Evolutionary conservation across 1,140 invertebrate genomes (phyloP), one percentile per base, ranked within the genome.

Genomic region (Drosophila nannoptera): DNA sequence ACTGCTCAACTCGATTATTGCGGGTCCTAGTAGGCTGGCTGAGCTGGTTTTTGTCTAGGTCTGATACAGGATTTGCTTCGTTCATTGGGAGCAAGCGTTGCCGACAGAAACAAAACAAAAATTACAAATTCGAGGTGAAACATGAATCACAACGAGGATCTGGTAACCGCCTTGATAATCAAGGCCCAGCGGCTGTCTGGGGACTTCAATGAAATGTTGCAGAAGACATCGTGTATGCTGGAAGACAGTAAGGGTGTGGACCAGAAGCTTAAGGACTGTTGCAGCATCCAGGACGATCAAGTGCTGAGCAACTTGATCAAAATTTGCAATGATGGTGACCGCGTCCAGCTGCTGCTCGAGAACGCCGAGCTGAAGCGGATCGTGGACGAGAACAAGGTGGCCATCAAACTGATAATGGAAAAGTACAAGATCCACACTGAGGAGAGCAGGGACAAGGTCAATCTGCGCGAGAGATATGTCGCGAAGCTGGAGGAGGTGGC

Each of bases 391-490:
- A 86, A 59, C 7, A 48, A 67, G 6, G 7, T 7, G 1, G 70
- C 77, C 12, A 46, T 86, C 0, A 38, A 64, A 4, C 12, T 29
- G 6, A 75, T 84, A 2, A 74, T 77, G 61, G 14, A 35, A 7
- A 84, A 86, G 50, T 86, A 81, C 48, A 73, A 48, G n/a, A 29
- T 59, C 33, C 77, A 84, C 14, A 67, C 60, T 40, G 43, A 74
- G 4, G 48, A 60, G 0, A 61, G 73, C 11, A 33, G 5, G 6
- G 66, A 86, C 2, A 58, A 42, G 16, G 62, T 58, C 7, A 48
- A 69, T 40, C 11, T 84, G 35, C 42, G 70, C 9, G 69, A 73
- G 4, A 69, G 48, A 8, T 84, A 84, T 12, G 49, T 86, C 29
- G 50, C 40, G 2, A 53, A 50, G 0, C 43, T 84, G 46, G 32